Conservation (phyloP, 1,140 invertebrate species). For the Papilio glaucus region DNA sequence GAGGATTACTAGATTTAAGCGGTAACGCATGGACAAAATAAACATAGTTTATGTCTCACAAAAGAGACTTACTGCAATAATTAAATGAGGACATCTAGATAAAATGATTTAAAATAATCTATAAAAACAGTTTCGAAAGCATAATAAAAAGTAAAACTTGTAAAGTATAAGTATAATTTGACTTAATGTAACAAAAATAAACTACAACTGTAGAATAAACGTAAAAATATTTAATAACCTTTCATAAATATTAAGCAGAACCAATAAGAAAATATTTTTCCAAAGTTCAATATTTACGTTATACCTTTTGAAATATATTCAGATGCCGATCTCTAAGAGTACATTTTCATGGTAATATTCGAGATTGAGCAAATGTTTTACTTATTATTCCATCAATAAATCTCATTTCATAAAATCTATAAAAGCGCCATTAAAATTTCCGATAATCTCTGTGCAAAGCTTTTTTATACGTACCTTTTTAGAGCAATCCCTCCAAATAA, state of each 20-base stretch:
- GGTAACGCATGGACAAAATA: constrained; percentile 22
- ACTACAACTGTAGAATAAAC: not conserved
- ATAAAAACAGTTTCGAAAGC: not conserved
- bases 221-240: constrained; percentile 5
- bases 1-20: constrained; percentile 48
- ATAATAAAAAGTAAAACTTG: not conserved
- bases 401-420: not conserved
- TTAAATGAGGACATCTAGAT: not conserved
- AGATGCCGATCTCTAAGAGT: not conserved
- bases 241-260: not conserved
- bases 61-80: not conserved
- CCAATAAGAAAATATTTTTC: constrained; percentile 15
- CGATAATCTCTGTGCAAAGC: not conserved
- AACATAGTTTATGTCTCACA: not conserved
- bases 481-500: constrained; percentile 81
- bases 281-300: not conserved
- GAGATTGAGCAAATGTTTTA: not conserved
- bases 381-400: not conserved
- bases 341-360: not conserved
- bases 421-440: not conserved
- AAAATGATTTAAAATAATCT: not conserved
- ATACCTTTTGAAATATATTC: not conserved
- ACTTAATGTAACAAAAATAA: not conserved
- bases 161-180: too few relatives aligned
- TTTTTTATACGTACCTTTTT: constrained; percentile 68